These are phyloP conservation scores for Drosophila algonquin DNA, from an alignment of 2,888 invertebrate species.

Conservation along the genomic window DNA sequence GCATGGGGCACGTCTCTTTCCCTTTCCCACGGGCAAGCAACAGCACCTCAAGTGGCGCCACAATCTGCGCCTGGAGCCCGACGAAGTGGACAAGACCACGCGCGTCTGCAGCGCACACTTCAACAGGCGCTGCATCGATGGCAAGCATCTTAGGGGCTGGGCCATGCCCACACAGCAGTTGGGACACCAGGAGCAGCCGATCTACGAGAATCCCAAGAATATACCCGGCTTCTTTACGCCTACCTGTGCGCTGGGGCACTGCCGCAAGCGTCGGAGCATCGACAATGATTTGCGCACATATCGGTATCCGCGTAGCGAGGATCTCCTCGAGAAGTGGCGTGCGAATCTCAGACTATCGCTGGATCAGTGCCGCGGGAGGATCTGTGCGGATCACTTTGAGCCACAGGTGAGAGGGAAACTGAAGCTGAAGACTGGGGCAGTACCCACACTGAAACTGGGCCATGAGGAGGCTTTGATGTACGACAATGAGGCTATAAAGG, in stretches of 20 bases:
- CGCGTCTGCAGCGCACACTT: constrained; percentile 77
- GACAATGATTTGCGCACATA: constrained; percentile 75
- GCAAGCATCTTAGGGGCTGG: constrained; percentile 74
- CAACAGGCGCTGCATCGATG: constrained; percentile 78
- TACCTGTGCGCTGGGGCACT: constrained; percentile 72
- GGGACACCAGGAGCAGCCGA: constrained; percentile 67
- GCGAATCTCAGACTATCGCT: constrained; percentile 68
- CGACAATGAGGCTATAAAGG: constrained; percentile 67
- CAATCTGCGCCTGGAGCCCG: constrained; percentile 68
- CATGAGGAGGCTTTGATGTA: constrained; percentile 69
- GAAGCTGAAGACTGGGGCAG: constrained; percentile 75
- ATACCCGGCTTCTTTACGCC: constrained; percentile 72
- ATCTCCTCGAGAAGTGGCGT: constrained; percentile 75
- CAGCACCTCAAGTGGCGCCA: constrained; percentile 78
- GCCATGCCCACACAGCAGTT: constrained; percentile 75
- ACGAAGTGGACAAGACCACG: constrained; percentile 49
- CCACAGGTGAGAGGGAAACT: constrained; percentile 68
- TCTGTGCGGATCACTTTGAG: constrained; percentile 78
- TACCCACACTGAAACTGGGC: constrained; percentile 77
- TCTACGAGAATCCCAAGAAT: constrained; percentile 79
- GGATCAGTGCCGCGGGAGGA: constrained; percentile 68
- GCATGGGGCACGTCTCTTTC: constrained; percentile 76
- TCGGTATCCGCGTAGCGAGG: constrained; percentile 71
- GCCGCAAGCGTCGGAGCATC: constrained; percentile 65
- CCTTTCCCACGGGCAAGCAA: constrained; percentile 67